Evolutionary conservation across 2,888 invertebrate species (phyloP).

Genomic region (Drosophila prostipennis): DNA sequence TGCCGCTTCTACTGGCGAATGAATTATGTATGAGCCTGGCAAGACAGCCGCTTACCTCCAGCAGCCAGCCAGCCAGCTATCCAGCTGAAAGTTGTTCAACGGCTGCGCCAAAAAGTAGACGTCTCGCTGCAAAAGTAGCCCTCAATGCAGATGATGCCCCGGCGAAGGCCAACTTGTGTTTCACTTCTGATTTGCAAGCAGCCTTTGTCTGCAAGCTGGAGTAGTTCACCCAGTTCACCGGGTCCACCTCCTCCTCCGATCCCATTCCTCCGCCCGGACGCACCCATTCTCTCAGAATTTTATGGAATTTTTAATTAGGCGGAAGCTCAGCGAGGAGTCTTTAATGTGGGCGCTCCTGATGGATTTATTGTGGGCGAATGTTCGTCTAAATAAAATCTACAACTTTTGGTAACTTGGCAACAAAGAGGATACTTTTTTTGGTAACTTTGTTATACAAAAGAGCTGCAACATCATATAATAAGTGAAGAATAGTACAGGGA

Average conservation of each 20-base stretch:
- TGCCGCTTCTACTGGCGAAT: slow-evolving; percentile 49
- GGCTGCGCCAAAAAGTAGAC: slow-evolving; percentile 58
- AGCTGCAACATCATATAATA: no score
- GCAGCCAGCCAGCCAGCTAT: background rate
- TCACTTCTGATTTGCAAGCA: slow-evolving; percentile 59
- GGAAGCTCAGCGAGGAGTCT: slow-evolving; percentile 38
- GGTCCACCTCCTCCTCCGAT: background rate
- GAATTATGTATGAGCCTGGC: slow-evolving; percentile 71
- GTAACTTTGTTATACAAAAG: background rate
- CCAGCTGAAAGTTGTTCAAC: slow-evolving; percentile 45
- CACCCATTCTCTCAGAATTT: slow-evolving; percentile 38
- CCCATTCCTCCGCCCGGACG: background rate
- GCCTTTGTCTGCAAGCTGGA: slow-evolving; percentile 40
- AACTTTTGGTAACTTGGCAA: slow-evolving; percentile 14
- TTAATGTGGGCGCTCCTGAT: slow-evolving; percentile 11
- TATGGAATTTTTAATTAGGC: slow-evolving; percentile 72
- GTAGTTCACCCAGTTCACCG: background rate
- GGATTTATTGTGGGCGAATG: slow-evolving; percentile 17
- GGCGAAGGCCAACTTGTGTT: slow-evolving; percentile 36
- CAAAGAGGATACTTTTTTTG: background rate
- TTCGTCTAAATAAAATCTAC: background rate
- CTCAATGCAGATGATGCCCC: slow-evolving; percentile 45
- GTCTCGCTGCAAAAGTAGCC: slow-evolving; percentile 47
- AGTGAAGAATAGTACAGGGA: no score
- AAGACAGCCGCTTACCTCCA: slow-evolving; percentile 38